A percentile compares a stretch with the other conserved stretches of the same genome.
Conservation (phyloP, 2,888 invertebrate species). For the Polietes domitor region DNA sequence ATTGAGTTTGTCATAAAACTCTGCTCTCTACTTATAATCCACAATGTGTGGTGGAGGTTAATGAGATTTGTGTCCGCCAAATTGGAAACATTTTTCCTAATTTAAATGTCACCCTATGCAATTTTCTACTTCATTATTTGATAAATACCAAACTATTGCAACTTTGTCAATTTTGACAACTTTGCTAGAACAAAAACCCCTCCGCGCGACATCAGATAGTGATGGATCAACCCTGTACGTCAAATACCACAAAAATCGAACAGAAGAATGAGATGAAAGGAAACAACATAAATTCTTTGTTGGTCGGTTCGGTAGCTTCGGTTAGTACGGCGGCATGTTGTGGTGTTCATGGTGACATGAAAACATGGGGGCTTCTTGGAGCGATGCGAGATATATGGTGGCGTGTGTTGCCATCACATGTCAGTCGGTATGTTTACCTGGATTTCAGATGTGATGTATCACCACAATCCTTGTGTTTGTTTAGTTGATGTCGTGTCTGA, state of each 20-base stretch:
- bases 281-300: background rate
- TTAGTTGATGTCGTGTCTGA: conserved; percentile 34
- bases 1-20: too few relatives aligned
- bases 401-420: background rate
- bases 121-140: background rate
- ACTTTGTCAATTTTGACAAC: background rate
- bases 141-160: background rate
- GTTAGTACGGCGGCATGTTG: background rate
- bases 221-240: background rate
- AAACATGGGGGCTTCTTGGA: background rate
- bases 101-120: too few relatives aligned
- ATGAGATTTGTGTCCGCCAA: too few relatives aligned
- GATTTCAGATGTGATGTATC: conserved; percentile 47
- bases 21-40: too few relatives aligned
- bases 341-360: background rate
- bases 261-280: background rate
- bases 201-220: background rate
- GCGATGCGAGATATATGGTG: conserved; percentile 20
- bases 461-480: conserved; percentile 43
- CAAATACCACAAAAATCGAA: background rate
- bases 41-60: too few relatives aligned
- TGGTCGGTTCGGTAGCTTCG: background rate
- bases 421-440: conserved; percentile 28
- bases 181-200: background rate
- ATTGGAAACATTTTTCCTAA: too few relatives aligned